Evolutionary conservation across 2,888 invertebrate species (phyloP).

Genomic region (Leptopilina myrica): DNA sequence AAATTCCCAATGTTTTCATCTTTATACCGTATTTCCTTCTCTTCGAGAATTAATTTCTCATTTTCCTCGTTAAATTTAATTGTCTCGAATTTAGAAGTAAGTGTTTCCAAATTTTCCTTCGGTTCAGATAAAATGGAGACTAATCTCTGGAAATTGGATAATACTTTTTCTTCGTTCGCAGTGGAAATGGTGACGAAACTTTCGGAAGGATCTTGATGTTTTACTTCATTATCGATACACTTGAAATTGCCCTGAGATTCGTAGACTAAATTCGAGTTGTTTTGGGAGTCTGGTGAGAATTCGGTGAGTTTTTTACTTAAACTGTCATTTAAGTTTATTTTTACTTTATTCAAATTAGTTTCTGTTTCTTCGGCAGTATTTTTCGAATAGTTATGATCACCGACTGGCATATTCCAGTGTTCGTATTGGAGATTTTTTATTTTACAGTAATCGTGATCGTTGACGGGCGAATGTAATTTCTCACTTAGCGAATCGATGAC

Average conservation of each 20-base stretch:
- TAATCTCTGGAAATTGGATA: neutral
- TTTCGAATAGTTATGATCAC: neutral
- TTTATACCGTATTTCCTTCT: slow-evolving; percentile 8
- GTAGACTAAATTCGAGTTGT: slow-evolving; percentile 5
- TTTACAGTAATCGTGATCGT: slow-evolving; percentile 2
- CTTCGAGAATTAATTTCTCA: slow-evolving; percentile 23
- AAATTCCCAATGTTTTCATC: no score
- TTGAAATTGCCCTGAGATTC: slow-evolving; percentile 22
- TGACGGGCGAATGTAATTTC: slow-evolving; percentile 35
- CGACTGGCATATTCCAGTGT: neutral
- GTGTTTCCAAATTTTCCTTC: slow-evolving; percentile 12
- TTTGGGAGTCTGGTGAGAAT: neutral
- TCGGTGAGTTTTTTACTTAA: slow-evolving; percentile 10
- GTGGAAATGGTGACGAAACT: slow-evolving; percentile 22
- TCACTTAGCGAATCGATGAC: slow-evolving; percentile 39
- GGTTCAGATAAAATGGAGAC: neutral
- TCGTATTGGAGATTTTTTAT: neutral
- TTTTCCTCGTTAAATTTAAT: slow-evolving; percentile 37
- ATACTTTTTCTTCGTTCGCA: neutral
- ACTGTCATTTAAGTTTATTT: neutral
- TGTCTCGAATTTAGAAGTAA: neutral
- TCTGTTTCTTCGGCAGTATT: neutral
- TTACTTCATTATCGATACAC: neutral
- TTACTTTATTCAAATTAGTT: neutral
- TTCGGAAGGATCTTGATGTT: neutral